These are phyloP conservation scores for Tadarida brasiliensis DNA, from an alignment of 2,797 vertebrate genomes.

Conservation along the genomic window DNA sequence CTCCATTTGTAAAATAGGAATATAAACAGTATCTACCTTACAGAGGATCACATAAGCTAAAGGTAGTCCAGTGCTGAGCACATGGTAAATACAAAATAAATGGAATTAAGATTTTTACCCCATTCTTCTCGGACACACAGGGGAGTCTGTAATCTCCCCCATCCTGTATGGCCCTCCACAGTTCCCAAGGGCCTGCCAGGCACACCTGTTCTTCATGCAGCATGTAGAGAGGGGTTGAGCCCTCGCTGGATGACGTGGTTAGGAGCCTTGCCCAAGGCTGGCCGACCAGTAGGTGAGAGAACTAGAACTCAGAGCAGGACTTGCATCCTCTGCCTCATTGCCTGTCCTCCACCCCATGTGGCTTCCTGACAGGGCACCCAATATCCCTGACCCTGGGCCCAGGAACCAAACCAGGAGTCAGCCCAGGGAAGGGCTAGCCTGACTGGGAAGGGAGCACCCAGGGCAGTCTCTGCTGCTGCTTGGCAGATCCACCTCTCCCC, in stretches of 20 bases:
- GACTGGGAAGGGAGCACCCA: neutral
- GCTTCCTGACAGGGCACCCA: neutral
- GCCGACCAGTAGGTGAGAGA: neutral
- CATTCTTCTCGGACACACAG: neutral
- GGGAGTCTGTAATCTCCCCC: neutral
- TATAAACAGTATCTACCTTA: neutral
- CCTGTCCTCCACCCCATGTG: neutral
- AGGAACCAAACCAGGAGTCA: neutral
- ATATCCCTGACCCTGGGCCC: neutral
- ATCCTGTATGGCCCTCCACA: too few species aligned
- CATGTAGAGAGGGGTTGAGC: neutral
- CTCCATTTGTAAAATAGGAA: slow-evolving; percentile 56
- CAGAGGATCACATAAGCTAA: neutral
- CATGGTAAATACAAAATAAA: neutral
- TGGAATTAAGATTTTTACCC: neutral
- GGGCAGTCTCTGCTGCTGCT: neutral
- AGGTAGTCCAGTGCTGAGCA: neutral
- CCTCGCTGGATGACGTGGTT: neutral
- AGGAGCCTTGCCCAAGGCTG: neutral
- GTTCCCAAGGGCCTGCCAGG: neutral
- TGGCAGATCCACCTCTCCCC: neutral
- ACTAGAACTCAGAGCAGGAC: neutral
- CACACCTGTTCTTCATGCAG: neutral
- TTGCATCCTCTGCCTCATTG: neutral
- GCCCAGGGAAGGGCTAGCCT: neutral